Evolutionary conservation across 2,113 vertebrate genomes (phyloP).

Genomic region (Corydoras maculifer): DNA sequence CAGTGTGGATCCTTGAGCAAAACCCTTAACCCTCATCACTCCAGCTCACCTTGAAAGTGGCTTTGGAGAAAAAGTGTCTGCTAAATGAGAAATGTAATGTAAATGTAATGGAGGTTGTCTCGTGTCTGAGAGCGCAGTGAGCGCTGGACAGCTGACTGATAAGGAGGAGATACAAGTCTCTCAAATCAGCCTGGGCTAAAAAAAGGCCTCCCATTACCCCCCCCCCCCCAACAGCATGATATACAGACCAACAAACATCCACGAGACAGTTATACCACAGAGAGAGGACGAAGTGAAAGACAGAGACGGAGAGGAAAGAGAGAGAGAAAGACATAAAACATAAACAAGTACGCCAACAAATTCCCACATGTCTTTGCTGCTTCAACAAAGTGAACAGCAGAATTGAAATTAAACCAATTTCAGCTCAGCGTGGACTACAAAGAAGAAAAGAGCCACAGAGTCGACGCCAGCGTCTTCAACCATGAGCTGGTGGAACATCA

Average conservation of each 20-base stretch:
- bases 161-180: constrained; percentile 41
- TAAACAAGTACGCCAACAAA: constrained; percentile 33
- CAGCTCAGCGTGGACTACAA: constrained; percentile 56
- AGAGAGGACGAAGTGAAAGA: too few relatives aligned
- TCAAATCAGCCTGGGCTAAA: constrained; percentile 22
- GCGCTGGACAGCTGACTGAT: constrained; percentile 45
- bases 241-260: constrained; percentile 59
- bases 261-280: constrained; percentile 62
- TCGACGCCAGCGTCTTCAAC: constrained; percentile 2
- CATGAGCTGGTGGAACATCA: too few relatives aligned
- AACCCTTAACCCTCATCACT: too few relatives aligned
- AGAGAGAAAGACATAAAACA: too few relatives aligned
- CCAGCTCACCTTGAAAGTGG: too few relatives aligned
- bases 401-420: constrained; percentile 81
- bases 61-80: too few relatives aligned
- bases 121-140: constrained; percentile 40
- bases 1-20: too few relatives aligned
- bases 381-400: constrained; percentile 67
- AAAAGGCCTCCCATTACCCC: constrained; percentile 8
- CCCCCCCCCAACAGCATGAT: background rate
- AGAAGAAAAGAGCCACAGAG: constrained; percentile 3
- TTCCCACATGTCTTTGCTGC: constrained; percentile 45
- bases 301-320: too few relatives aligned
- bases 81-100: too few relatives aligned
- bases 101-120: constrained; percentile 49